phyloP scores from a whole-genome alignment of 2,113 vertebrate species.

The Propithecus coquereli region DNA sequence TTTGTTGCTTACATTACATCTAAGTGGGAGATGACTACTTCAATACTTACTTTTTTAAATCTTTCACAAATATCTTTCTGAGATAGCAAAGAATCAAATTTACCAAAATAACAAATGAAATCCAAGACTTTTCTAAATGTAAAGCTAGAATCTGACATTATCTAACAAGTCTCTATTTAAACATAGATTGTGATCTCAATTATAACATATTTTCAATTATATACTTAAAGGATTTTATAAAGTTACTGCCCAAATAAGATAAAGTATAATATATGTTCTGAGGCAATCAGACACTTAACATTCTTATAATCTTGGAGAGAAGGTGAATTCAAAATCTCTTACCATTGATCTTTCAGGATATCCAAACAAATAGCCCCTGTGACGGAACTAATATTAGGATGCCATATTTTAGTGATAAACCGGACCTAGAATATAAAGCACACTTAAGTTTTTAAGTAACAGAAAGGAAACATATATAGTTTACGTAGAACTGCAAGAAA shows the following conservation, averaged over 20 bases:
- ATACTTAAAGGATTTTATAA: neutral
- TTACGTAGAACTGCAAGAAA: conserved; percentile 42
- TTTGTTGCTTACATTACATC: neutral
- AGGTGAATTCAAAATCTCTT: conserved; percentile 79
- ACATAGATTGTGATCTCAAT: neutral
- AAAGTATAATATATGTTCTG: conserved; percentile 1
- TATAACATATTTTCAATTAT: conserved; percentile 5
- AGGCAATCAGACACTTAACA: neutral
- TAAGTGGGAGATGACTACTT: neutral
- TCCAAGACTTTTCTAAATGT: conserved; percentile 19
- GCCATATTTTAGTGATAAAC: conserved; percentile 99
- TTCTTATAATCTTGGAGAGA: neutral
- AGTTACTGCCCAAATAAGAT: neutral
- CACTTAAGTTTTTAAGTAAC: conserved; percentile 61
- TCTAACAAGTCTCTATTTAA: neutral
- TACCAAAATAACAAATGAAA: conserved; percentile 36
- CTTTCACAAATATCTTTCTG: conserved; percentile 12
- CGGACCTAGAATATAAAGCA: conserved; percentile 90
- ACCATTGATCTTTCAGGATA: conserved; percentile 99
- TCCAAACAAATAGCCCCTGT: conserved; percentile 99
- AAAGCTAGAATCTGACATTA: neutral
- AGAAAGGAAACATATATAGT: conserved; percentile 33
- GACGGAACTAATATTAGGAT: conserved; percentile 99
- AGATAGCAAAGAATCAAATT: conserved; percentile 34
- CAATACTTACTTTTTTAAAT: conserved; percentile 11